A percentile compares a stretch with the other conserved stretches of the same genome.
These are phyloP conservation scores for Pharmacophagus antenor DNA, from an alignment of 2,888 invertebrate species.

Conservation along the genomic window DNA sequence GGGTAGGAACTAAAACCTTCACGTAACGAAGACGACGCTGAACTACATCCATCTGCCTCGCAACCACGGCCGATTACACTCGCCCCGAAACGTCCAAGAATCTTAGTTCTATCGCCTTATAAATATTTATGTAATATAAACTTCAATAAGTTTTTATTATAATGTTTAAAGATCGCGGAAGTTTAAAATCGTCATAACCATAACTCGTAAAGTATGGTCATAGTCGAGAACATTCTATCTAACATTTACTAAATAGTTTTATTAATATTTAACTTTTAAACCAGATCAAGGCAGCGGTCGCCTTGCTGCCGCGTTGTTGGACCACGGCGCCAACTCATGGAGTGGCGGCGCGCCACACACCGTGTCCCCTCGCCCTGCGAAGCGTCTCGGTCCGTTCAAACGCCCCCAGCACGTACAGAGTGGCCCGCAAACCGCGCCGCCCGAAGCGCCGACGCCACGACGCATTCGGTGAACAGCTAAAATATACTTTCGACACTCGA, in stretches of 20 bases:
- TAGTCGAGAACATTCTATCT: too few relatives aligned
- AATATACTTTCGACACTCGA: not conserved
- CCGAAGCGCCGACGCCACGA: constrained; percentile 40
- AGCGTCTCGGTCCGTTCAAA: constrained; percentile 85
- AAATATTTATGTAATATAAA: too few relatives aligned
- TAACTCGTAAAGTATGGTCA: too few relatives aligned
- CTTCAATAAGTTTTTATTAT: too few relatives aligned
- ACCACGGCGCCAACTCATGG: constrained; percentile 75
- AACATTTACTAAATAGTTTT: not conserved
- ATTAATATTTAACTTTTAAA: not conserved
- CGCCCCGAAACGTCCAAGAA: too few relatives aligned
- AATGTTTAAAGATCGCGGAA: too few relatives aligned
- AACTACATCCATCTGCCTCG: too few relatives aligned
- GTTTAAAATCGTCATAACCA: too few relatives aligned
- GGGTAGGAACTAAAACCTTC: too few relatives aligned
- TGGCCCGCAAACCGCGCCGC: constrained; percentile 40
- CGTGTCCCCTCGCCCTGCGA: constrained; percentile 84
- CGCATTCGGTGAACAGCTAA: constrained; percentile 57
- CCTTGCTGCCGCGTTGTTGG: constrained; percentile 82
- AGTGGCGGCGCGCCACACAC: constrained; percentile 50
- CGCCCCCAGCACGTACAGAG: constrained; percentile 60
- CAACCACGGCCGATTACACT: too few relatives aligned
- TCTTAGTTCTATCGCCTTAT: too few relatives aligned
- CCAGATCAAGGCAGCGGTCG: constrained; percentile 69
- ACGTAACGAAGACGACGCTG: too few relatives aligned